Base-by-base conservation (phyloP, 2,797 vertebrate genomes). In the Merluccius polli region DNA sequence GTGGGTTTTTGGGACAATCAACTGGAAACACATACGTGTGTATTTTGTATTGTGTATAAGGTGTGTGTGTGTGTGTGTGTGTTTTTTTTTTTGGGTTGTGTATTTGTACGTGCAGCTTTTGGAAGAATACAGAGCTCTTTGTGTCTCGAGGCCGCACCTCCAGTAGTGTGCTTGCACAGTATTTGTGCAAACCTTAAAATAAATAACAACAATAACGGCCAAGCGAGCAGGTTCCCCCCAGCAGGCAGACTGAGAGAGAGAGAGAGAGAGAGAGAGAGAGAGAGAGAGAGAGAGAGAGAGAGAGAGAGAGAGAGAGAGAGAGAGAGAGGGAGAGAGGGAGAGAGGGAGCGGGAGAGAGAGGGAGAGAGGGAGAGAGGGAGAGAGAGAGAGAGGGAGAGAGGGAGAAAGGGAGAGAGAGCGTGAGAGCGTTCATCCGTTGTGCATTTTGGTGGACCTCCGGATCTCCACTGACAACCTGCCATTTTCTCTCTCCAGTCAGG, bases 401-500 rank as follows among this genome's bases (percentile, higher is more conserved):
- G 2, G 18, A 13, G 44, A 18, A 13, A 2, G 15, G n/a, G 18
- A 18, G 2, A 52, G 48, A n/a, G n/a, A 59, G 52, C 12, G 7
- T 11, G 52, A 59, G 52, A 59, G 52, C 11, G 75, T 85, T 86
- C 78, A 87, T 80, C 82, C 73, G n/a, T 84, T 82, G 86, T 84
- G 85, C 82, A 84, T 89, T 89, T 89, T 4, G 27, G 78, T 83
- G 67, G 85, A n/a, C n/a, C n/a, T 70, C 71, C 65, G 84, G 86
- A 85, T 91, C 83, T 79, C 86, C 78, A 73, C 85, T 92, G 90
- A 92, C 88, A 84, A 82, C 75, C 85, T 87, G 89, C 93, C 88
- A 81, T 87, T 92, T 86, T n/a, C 85, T 68, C n/a, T 36, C 70
- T 89, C 90, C 89, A 99, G 98, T 98, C 98, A 91, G 98, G 98